A percentile compares a stretch with the other conserved stretches of the same genome.
These are phyloP conservation scores for Coenonympha glycerion DNA, from an alignment of 2,888 invertebrate genomes.

Conservation along the genomic window DNA sequence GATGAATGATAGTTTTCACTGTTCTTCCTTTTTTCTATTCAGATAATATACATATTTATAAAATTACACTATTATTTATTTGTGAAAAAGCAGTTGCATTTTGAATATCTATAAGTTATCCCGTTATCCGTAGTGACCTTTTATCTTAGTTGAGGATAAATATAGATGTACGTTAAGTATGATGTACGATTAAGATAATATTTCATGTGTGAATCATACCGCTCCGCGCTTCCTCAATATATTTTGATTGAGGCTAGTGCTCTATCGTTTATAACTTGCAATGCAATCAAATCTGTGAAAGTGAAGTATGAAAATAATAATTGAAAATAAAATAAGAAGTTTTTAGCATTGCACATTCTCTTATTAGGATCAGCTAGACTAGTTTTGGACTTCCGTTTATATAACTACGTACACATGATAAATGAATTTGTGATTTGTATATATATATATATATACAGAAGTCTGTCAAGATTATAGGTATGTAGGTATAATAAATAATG, in stretches of 20 bases:
- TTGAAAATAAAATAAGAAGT: conserved; percentile 67
- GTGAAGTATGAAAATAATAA: conserved; percentile 68
- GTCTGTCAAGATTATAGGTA: conserved; percentile 52
- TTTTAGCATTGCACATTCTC: conserved; percentile 75
- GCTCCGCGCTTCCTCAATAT: conserved; percentile 45
- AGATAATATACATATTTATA: too few species aligned
- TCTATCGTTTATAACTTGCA: conserved; percentile 48
- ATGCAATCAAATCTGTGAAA: conserved; percentile 52
- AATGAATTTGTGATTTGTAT: background rate
- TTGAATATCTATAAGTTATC: too few species aligned
- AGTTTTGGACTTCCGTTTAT: conserved; percentile 60
- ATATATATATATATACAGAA: conserved; percentile 58
- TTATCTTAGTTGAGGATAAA: too few species aligned
- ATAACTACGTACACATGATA: too few species aligned
- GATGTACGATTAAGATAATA: background rate
- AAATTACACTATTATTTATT: too few species aligned
- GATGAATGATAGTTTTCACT: too few species aligned
- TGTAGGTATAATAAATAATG: conserved; percentile 55
- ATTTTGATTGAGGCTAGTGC: conserved; percentile 48
- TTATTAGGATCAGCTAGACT: conserved; percentile 67
- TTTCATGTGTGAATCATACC: conserved; percentile 42
- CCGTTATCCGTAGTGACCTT: too few species aligned
- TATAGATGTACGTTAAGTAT: too few species aligned
- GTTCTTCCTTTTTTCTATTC: too few species aligned
- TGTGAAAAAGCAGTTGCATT: too few species aligned